Evolutionary conservation across 2,888 invertebrate genomes (phyloP), one percentile per base, ranked within the genome.

Genomic region (Zaprionus bogoriensis): DNA sequence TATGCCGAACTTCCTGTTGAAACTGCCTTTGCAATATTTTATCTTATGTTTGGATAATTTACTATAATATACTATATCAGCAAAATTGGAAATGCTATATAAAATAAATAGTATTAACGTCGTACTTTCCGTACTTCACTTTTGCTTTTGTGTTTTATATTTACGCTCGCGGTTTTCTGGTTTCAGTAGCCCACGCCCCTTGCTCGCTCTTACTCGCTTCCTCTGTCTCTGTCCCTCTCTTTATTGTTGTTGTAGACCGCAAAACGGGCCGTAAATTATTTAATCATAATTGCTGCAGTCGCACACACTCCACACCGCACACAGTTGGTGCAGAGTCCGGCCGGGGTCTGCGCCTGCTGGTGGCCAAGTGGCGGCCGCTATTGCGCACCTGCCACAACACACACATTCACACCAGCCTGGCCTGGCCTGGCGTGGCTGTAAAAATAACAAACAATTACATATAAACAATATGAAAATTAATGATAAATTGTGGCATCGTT

Each of bases 381-480:
- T 78, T 63, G 61, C 72, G 66, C 80, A 80, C 82, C 79, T 80
- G 80, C 79, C 79, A 53, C 72, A 72, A 62, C 54, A 64, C 47
- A 59, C 54, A 58, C 51, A 46, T 41, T 32, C 12, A 42, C 20
- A 2, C 17, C 14, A 7, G 27, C n/a, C 46, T 28, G 36, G n/a
- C n/a, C n/a, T n/a, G n/a, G n/a, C n/a, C n/a, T n/a, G 6, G 17
- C 7, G 14, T 14, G 41, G 12, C 48, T 79, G 78, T 81, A 84
- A 84, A 78, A 81, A 84, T 75, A 77, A 77, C 78, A 83, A 74
- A 62, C 45, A 77, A 58, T 64, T 70, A 59, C 61, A 61, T 42
- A 61, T 44, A 62, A 53, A 52, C 19, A 63, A 50, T 44, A 45
- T 44, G 66, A 68, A 77, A 77, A 67, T 70, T 77, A 47, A 62